Conservation (phyloP, 2,888 invertebrate species). For the Hyposoter dolosus region DNA sequence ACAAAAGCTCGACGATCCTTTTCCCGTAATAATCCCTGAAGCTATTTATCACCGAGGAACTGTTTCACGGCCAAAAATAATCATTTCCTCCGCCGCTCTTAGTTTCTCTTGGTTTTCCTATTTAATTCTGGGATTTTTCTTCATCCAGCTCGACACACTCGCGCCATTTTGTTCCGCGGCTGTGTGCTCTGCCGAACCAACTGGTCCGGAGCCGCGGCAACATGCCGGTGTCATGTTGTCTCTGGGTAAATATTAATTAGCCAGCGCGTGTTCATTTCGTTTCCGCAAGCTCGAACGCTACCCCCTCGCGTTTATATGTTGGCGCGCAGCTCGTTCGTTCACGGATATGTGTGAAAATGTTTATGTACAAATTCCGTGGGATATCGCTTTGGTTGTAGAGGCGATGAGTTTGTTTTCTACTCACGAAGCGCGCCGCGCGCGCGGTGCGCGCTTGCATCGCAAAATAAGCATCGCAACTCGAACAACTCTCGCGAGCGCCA, state of each 20-base stretch:
- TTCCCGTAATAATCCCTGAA: neutral
- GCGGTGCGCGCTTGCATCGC: constrained; percentile 1
- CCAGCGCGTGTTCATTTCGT: constrained; percentile 82
- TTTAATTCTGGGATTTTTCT: neutral
- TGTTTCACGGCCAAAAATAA: neutral
- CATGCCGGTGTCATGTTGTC: constrained; percentile 75
- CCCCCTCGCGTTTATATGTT: constrained; percentile 23
- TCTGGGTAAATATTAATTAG: constrained; percentile 84
- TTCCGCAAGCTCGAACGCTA: constrained; percentile 71
- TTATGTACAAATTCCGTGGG: neutral
- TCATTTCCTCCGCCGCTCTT: neutral
- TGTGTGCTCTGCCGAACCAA: constrained; percentile 1
- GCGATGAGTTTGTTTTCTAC: constrained; percentile 62
- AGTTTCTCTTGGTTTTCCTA: neutral
- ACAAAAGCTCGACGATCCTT: neutral
- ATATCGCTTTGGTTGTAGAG: neutral
- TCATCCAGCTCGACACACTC: neutral
- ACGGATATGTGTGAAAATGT: neutral
- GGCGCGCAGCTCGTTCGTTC: neutral
- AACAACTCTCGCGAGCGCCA: neutral
- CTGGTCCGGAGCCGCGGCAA: constrained; percentile 35
- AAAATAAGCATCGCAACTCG: constrained; percentile 36
- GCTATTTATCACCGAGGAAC: neutral
- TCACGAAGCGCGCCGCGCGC: constrained; percentile 18
- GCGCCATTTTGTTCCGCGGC: constrained; percentile 17